Percentiles rank a stretch among this genome's conserved stretches.
Conservation (phyloP, 2,113 vertebrate genomes). For the Canis aureus region DNA sequence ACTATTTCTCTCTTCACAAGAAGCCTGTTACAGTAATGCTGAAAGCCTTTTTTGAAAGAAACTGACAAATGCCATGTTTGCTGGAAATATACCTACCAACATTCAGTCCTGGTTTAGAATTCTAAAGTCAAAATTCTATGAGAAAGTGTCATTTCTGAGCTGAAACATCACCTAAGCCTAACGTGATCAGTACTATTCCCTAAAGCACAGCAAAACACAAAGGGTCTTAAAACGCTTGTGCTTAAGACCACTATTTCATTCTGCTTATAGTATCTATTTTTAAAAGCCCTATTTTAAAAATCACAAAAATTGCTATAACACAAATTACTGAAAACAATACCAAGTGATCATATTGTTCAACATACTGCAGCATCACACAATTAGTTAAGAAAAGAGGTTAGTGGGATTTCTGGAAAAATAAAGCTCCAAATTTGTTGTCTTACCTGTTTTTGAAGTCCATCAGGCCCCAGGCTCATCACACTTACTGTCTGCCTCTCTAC, state of each 20-base stretch:
- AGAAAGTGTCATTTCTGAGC: neutral
- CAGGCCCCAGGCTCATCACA: neutral
- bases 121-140: neutral
- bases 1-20: neutral
- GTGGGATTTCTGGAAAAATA: neutral
- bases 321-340: neutral
- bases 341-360: neutral
- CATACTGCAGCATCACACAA: rapidly evolving
- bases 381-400: neutral
- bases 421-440: neutral
- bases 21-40: neutral
- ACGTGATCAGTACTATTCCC: neutral
- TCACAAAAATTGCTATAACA: neutral
- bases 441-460: neutral
- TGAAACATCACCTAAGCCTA: neutral
- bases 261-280: neutral
- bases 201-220: neutral
- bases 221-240: neutral
- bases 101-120: neutral
- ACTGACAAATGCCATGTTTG: neutral
- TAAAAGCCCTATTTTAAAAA: neutral
- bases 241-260: neutral
- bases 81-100: neutral
- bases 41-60: neutral
- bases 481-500: neutral